phyloP scores from a whole-genome alignment of 2,888 invertebrate genomes.

The Drosophila anceps region DNA sequence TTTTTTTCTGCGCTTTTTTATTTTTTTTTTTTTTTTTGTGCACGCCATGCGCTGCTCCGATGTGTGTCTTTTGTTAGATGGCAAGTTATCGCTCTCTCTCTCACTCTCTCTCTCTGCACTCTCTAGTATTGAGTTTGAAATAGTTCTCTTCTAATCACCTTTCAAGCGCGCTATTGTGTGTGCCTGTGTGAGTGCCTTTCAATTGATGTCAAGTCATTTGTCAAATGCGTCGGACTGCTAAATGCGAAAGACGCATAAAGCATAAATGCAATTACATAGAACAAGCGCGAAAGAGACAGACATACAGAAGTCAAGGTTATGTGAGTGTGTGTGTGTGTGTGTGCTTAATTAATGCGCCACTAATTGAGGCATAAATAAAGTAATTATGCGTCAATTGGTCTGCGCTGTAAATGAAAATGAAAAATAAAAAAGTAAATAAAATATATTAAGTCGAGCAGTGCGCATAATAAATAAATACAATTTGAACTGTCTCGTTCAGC shows the following conservation, averaged over 20 bases:
- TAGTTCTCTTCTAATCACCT: conserved; percentile 41
- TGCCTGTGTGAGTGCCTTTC: conserved; percentile 18
- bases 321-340: conserved; percentile 9
- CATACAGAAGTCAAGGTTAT: conserved; percentile 34
- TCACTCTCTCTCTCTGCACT: conserved; percentile 16
- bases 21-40: conserved; percentile 8
- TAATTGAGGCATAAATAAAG: conserved; percentile 69
- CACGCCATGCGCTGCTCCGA: conserved; percentile 66
- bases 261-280: conserved; percentile 56
- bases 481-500: conserved; percentile 27
- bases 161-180: conserved; percentile 12
- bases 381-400: conserved; percentile 60
- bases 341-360: conserved; percentile 58
- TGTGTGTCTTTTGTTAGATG: conserved; percentile 50
- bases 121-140: conserved; percentile 40
- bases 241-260: conserved; percentile 36
- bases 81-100: background rate
- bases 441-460: conserved; percentile 24
- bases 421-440: conserved; percentile 40
- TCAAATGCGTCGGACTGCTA: conserved; percentile 58
- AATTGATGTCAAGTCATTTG: conserved; percentile 71
- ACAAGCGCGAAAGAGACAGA: background rate
- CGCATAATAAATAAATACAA: conserved; percentile 43
- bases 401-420: conserved; percentile 41
- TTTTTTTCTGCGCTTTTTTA: conserved; percentile 23